These are phyloP conservation scores for Halocynthia aurantium DNA, from an alignment of 23 tunicate species.

Conservation along the genomic window DNA sequence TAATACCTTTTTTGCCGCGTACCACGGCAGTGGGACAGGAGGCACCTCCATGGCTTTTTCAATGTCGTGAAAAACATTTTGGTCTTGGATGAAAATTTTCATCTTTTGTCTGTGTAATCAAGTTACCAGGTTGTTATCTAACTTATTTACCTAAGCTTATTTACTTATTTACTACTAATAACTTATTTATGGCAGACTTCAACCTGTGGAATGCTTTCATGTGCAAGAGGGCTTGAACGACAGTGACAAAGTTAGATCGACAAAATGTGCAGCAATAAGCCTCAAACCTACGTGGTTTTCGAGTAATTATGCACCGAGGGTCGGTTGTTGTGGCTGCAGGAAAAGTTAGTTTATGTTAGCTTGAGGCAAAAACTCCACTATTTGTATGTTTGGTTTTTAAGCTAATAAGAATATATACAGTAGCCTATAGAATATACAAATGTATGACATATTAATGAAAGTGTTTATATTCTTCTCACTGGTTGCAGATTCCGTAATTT, in stretches of 20 bases:
- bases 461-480: not conserved
- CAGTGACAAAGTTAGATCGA: constrained; percentile 74
- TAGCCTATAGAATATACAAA: too few relatives aligned
- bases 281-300: constrained; percentile 84
- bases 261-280: constrained; percentile 93
- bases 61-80: constrained; percentile 65
- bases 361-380: too few relatives aligned
- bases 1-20: constrained; percentile 28
- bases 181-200: not conserved
- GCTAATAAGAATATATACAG: too few relatives aligned
- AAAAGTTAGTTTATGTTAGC: not conserved
- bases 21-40: constrained; percentile 95
- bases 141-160: too few relatives aligned
- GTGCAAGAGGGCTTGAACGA: constrained; percentile 81
- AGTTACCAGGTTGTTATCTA: not conserved
- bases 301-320: constrained; percentile 73
- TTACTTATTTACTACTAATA: too few relatives aligned
- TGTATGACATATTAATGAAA: too few relatives aligned
- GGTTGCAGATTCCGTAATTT: not conserved
- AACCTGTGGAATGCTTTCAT: constrained; percentile 91
- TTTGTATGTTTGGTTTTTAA: too few relatives aligned
- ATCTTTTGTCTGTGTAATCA: constrained; percentile 37
- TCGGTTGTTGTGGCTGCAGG: constrained; percentile 43
- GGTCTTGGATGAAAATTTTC: constrained; percentile 75
- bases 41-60: constrained; percentile 96